Evolutionary conservation across 2,797 vertebrate genomes (phyloP), one percentile per base, ranked within the genome.

Genomic region (Coregonus ussuriensis): DNA sequence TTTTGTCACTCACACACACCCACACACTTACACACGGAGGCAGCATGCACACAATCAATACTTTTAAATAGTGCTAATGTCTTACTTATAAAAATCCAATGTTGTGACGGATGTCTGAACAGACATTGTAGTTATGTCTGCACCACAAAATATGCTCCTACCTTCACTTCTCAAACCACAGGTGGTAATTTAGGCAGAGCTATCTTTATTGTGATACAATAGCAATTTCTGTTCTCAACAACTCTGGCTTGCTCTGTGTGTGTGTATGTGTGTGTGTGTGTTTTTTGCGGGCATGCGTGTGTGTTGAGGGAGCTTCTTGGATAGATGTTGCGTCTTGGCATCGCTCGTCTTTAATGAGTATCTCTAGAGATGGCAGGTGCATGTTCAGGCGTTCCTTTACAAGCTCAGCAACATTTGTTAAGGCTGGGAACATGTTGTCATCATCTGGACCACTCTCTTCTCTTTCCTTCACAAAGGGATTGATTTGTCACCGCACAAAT

Each of bases 291-390:
- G 35, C n/a, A 69, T 25, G 79, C 71, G 75, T 75, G 68, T 79
- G 73, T 47, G 53, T 65, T 25, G 25, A 70, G 69, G 81, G 75
- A 84, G 79, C 69, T 72, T 41, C 51, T 54, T 15, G 79, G 81
- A 86, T 47, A 88, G 82, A 86, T 81, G 87, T 65, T 80, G 85
- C 77, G 82, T 84, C 75, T 81, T 88, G 88, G 87, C 88, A 82
- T 87, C 81, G 84, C 81, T 88, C 83, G 86, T 89, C 89, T 93
- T 92, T 94, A 93, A 93, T 93, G 91, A 93, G 91, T 14, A 89
- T 92, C 93, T 94, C 93, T 89, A 84, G 93, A 93, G 92, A 92
- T 90, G 92, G 88, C 92, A 95, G 93, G 91, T 93, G 93, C 89
- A 88, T 93, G 92, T 93, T 93, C 88, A 93, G 91, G 89, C 89